A percentile compares a stretch with the other conserved stretches of the same genome.
Conservation (phyloP, 2,888 invertebrate genomes). For the Dicranocentrus wangi region DNA sequence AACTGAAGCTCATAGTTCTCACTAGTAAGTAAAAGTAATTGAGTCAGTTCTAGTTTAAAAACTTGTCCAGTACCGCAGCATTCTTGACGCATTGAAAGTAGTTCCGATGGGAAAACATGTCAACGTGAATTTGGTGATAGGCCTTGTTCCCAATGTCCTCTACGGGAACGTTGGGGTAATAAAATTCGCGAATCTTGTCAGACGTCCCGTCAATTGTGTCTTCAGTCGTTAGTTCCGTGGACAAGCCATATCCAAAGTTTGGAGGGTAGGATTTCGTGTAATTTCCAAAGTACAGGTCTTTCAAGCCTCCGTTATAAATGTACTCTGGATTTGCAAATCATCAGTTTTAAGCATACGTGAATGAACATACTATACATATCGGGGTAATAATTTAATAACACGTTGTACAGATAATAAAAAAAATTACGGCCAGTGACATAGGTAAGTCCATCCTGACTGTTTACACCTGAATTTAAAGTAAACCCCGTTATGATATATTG, state of each 20-base stretch:
- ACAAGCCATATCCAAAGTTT: constrained; percentile 42
- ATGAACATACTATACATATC: too few species aligned
- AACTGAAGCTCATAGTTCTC: too few species aligned
- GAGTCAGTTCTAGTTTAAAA: too few species aligned
- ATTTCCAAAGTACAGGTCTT: constrained; percentile 31
- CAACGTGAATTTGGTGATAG: constrained; percentile 55
- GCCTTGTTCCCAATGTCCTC: constrained; percentile 42
- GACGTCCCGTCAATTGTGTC: constrained; percentile 1
- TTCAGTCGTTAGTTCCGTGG: constrained; percentile 4
- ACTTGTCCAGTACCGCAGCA: constrained; percentile 55
- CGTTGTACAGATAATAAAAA: too few species aligned
- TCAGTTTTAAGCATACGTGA: too few species aligned
- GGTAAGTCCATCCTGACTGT: constrained; percentile 44
- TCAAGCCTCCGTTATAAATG: constrained; percentile 16
- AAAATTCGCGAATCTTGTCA: constrained; percentile 62
- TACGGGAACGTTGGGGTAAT: constrained; percentile 53
- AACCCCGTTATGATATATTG: too few species aligned
- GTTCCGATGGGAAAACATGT: constrained; percentile 67
- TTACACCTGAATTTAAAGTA: constrained; percentile 40
- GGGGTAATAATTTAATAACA: neutral
- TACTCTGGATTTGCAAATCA: constrained; percentile 42
- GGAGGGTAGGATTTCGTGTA: constrained; percentile 30
- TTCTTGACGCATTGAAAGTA: constrained; percentile 67
- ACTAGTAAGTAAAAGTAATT: too few species aligned
- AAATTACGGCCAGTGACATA: constrained; percentile 49